These are phyloP conservation scores for Platysternon megacephalum DNA, from an alignment of 2,113 vertebrate species.

Conservation along the genomic window DNA sequence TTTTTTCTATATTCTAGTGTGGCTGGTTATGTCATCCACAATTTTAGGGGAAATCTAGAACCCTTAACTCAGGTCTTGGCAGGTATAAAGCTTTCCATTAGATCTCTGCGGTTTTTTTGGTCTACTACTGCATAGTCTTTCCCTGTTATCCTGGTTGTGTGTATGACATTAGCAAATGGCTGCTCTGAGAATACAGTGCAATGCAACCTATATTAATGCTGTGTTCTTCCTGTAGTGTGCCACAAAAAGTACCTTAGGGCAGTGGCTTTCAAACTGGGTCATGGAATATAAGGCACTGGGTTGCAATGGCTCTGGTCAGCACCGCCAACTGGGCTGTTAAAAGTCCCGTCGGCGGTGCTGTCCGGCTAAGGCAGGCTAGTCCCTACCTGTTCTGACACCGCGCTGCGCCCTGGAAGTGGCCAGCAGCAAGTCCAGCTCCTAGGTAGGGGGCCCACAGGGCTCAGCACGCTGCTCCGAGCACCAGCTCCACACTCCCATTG, in stretches of 20 bases:
- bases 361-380: too few species aligned
- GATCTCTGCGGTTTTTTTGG: slow-evolving; percentile 51
- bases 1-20: neutral
- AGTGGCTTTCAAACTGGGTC: too few species aligned
- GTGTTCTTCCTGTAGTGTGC: slow-evolving; percentile 22
- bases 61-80: slow-evolving; percentile 42
- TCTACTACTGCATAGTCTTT: slow-evolving; percentile 30
- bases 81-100: slow-evolving; percentile 64
- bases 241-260: slow-evolving; percentile 45
- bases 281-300: too few species aligned
- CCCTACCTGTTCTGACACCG: too few species aligned
- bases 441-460: too few species aligned
- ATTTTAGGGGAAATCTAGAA: slow-evolving; percentile 28
- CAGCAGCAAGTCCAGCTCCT: too few species aligned
- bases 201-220: slow-evolving; percentile 47
- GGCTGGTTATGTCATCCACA: slow-evolving; percentile 27
- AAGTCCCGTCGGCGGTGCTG: too few species aligned
- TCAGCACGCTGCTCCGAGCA: too few species aligned
- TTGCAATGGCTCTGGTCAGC: too few species aligned
- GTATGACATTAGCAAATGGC: slow-evolving; percentile 50
- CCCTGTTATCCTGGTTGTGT: slow-evolving; percentile 60
- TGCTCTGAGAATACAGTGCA: slow-evolving; percentile 39
- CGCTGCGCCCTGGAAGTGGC: too few species aligned
- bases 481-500: too few species aligned
- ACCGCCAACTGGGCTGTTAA: too few species aligned